Conservation (phyloP, 2,797 vertebrate genomes). For the Microchirus variegatus region DNA sequence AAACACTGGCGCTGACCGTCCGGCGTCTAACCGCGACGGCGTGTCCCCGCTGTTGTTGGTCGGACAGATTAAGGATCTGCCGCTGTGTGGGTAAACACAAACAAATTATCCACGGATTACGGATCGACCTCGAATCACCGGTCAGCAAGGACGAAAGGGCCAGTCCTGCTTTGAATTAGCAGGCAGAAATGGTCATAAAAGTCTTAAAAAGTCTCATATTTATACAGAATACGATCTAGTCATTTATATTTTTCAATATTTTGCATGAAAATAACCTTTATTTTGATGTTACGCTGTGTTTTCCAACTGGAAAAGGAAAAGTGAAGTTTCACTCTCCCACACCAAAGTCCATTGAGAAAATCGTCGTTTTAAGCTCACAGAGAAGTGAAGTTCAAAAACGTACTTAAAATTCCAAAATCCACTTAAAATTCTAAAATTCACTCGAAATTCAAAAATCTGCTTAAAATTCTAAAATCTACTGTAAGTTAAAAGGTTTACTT, state of each 20-base stretch:
- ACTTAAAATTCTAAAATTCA: too few relatives aligned
- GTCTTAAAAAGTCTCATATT: neutral
- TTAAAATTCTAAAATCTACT: too few relatives aligned
- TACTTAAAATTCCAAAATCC: too few relatives aligned
- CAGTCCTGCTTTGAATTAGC: slow-evolving; percentile 31
- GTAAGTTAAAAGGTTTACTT: too few relatives aligned
- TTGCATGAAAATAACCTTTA: too few relatives aligned
- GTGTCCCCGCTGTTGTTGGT: slow-evolving; percentile 44
- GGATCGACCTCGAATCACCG: slow-evolving; percentile 64
- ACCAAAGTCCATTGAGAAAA: too few relatives aligned
- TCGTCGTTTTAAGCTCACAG: neutral
- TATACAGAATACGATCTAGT: neutral
- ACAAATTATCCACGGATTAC: slow-evolving; percentile 75
- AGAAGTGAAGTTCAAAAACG: too few relatives aligned
- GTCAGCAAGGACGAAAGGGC: slow-evolving; percentile 65
- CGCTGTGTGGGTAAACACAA: slow-evolving; percentile 63
- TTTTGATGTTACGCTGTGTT: too few relatives aligned
- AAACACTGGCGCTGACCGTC: slow-evolving; percentile 60
- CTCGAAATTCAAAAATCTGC: too few relatives aligned
- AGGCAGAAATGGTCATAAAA: neutral
- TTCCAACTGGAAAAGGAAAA: too few relatives aligned
- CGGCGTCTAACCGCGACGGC: slow-evolving; percentile 33
- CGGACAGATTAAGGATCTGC: slow-evolving; percentile 66
- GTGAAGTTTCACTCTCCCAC: too few relatives aligned
- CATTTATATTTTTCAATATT: too few relatives aligned